phyloP scores from a whole-genome alignment of 2,113 vertebrate species.

The Aegotheles bennettii region DNA sequence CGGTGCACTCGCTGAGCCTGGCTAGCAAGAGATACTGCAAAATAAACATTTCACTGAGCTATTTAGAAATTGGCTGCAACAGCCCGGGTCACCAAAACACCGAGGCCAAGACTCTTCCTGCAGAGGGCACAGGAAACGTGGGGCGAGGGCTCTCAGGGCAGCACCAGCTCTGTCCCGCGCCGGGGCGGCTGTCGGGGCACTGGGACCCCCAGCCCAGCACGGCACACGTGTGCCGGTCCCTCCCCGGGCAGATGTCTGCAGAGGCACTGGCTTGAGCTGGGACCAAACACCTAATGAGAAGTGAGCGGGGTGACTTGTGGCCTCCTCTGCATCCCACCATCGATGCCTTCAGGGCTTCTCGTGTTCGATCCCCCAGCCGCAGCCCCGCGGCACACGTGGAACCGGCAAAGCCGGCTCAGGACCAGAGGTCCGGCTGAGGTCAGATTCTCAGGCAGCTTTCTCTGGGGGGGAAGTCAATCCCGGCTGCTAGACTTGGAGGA shows the following conservation, averaged over 20 bases:
- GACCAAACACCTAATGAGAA: accelerated
- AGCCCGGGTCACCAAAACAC: slow-evolving; percentile 12
- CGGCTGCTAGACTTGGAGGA: neutral
- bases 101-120: neutral
- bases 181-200: neutral
- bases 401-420: neutral
- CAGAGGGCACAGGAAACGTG: neutral
- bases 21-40: neutral
- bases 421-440: neutral
- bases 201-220: neutral
- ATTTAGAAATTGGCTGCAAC: slow-evolving; percentile 26
- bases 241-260: neutral
- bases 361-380: neutral
- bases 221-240: accelerated
- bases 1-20: accelerated
- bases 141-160: neutral
- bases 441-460: neutral
- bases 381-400: accelerated
- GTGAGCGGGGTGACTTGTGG: neutral
- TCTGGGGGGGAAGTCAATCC: neutral
- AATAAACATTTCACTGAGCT: slow-evolving; percentile 34
- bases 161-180: neutral
- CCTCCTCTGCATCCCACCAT: neutral
- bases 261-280: neutral
- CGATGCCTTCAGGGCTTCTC: neutral